Conservation (phyloP, 2,888 invertebrate species). For the Choreutis nemorana region DNA sequence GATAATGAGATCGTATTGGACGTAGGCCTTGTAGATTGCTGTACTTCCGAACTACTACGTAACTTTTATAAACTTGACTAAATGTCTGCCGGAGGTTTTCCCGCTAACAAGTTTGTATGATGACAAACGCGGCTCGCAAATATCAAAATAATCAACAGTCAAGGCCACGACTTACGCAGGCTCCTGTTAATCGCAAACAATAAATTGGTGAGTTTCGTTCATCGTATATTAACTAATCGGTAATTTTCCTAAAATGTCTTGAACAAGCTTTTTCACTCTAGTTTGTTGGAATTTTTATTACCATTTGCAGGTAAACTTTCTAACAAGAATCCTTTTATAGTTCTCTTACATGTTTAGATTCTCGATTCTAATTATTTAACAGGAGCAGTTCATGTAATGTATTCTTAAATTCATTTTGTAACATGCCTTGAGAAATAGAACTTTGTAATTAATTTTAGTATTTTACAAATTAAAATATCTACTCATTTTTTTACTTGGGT, state of each 20-base stretch:
- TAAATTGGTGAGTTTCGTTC: too few species aligned
- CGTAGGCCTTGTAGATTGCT: conserved; percentile 15
- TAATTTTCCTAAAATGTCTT: too few species aligned
- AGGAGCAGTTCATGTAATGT: too few species aligned
- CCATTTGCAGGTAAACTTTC: conserved; percentile 19
- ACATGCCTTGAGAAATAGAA: too few species aligned
- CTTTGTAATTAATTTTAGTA: too few species aligned
- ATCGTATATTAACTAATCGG: too few species aligned
- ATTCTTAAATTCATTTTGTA: too few species aligned
- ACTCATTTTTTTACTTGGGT: too few species aligned
- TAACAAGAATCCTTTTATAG: conserved; percentile 23
- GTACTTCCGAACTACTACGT: conserved; percentile 11
- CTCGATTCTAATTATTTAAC: too few species aligned
- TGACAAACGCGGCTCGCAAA: conserved; percentile 18
- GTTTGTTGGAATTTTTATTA: conserved; percentile 1
- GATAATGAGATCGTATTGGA: conserved; percentile 30
- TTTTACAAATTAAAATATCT: too few species aligned
- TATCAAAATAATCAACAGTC: conserved; percentile 24
- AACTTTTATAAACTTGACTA: conserved; percentile 10
- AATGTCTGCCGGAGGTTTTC: conserved; percentile 1
- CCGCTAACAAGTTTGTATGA: conserved; percentile 10
- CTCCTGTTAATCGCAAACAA: conserved; percentile 8
- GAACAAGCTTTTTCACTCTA: too few species aligned
- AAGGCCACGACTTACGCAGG: conserved; percentile 22
- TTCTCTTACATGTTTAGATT: too few species aligned